phyloP scores from a whole-genome alignment of 2,797 vertebrate genomes.

The Pseudocheirus occidentalis region DNA sequence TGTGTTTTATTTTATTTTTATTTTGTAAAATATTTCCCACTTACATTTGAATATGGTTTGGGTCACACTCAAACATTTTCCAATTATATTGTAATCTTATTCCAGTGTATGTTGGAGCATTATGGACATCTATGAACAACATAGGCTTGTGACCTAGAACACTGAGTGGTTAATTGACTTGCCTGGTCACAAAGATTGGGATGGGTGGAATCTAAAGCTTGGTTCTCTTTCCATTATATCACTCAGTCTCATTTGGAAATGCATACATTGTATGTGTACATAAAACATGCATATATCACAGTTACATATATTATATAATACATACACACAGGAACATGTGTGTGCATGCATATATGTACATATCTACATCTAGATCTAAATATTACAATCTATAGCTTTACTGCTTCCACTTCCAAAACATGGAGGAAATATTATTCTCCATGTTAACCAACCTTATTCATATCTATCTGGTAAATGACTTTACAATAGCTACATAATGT shows the following conservation, averaged over 20 bases:
- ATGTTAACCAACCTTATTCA: background rate
- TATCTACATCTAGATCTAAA: no score
- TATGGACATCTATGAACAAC: background rate
- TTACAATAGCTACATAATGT: background rate
- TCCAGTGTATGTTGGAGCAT: background rate
- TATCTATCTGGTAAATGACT: background rate
- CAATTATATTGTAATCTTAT: background rate
- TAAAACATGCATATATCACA: background rate
- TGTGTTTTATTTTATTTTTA: background rate
- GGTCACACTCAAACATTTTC: background rate
- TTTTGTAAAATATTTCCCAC: background rate
- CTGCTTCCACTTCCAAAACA: background rate
- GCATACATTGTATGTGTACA: background rate
- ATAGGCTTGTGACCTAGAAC: background rate
- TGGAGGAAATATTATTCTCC: background rate
- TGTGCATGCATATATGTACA: background rate
- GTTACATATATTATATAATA: background rate
- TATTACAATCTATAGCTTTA: no score
- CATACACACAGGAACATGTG: background rate
- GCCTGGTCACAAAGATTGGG: background rate
- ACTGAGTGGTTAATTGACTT: background rate
- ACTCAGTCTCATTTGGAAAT: background rate
- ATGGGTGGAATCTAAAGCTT: background rate
- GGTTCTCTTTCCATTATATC: background rate
- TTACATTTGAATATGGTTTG: background rate